Base-by-base conservation (phyloP, 2,113 vertebrate species). In the Burhinus bistriatus region DNA sequence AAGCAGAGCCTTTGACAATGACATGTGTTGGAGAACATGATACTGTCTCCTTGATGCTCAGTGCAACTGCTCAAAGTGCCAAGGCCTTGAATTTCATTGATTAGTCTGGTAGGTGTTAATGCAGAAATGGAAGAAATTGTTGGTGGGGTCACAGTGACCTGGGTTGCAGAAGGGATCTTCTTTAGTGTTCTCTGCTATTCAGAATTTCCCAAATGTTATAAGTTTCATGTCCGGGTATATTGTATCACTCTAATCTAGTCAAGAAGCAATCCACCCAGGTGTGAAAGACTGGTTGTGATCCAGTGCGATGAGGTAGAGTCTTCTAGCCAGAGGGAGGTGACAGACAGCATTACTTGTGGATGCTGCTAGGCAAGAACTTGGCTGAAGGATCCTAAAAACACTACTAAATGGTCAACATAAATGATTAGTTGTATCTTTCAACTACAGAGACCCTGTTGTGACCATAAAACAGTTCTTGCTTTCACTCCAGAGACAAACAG, bases 211-310 rank as follows among this genome's bases (percentile, higher is more conserved):
- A 52, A 5, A 47, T 32, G 12, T 71, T 89, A 12, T 5, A 71
- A 64, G 23, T 82, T 59, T 87, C 21, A 30, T 20, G 29, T 40
- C 11, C 27, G 52, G 9, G 7, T 62, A 16, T n/a, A 61, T 5
- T 45, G 18, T 45, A 81, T 72, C 51, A n/a, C 26, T 58, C 47
- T 55, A 51, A 38, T 69, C 12, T 32, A 54, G 15, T 22, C 40
- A 72, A 61, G 52, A 81, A 71, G 32, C 36, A 71, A 62, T 0
- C 1, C 38, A 61, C 13, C 3, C 20, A 52, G 27, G 57, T 1
- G 0, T 57, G 45, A 72, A 78, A 1, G 3, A 45, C 20, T 49
- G 29, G 25, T 29, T 0, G 0, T 80, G 61, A 47, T 59, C 14
- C 25, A 40, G n/a, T 23, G 32, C 20, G 15, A 69, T 22, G 9